Base-by-base conservation (phyloP, 2,113 vertebrate genomes). In the Cyrtonyx montezumae region DNA sequence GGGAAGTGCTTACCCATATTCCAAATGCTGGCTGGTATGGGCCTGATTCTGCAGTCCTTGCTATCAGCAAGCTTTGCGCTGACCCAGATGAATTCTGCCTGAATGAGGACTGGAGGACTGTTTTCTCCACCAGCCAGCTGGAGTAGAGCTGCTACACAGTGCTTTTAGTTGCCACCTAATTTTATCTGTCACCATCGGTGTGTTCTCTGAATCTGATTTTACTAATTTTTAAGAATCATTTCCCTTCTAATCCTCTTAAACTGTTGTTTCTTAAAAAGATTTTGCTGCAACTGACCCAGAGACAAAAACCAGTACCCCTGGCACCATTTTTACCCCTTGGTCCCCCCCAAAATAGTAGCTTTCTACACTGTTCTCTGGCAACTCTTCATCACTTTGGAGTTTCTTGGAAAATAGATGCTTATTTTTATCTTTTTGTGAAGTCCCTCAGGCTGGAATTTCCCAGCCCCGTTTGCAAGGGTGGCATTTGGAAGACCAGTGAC, bases 191-290 rank as follows among this genome's bases (percentile, higher is more conserved):
- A 40, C 65, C 85, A 56, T 65, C 70, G 84, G 34, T 37, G 59
- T 26, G 2, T 75, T 87, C 71, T 13, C 75, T 49, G 81, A 93
- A 92, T 89, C 89, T 82, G 82, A 93, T 91, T 91, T 70, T 28
- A 61, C 79, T 80, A 51, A 83, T 90, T 94, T 93, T 83, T 74
- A 78, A 78, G 76, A 77, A 75, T 74, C 79, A 91, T 48, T 91
- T 56, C 20, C 43, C 61, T 70, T 25, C 46, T 80, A 91, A 92
- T 88, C 68, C 82, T 46, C 65, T 92, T 87, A 85, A 3, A 70
- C 4, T 15, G 7, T 28, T 12, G 26, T 56, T 78, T 80, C 76
- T 3, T 5, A 75, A 87, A 74, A 67, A 36, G 6, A 63, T 43
- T 89, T 90, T 83, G n/a, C 75, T 61, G 56, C 43, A 67, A 93